Conservation (phyloP, 2,888 invertebrate genomes). For the Oxytorus armatus region DNA sequence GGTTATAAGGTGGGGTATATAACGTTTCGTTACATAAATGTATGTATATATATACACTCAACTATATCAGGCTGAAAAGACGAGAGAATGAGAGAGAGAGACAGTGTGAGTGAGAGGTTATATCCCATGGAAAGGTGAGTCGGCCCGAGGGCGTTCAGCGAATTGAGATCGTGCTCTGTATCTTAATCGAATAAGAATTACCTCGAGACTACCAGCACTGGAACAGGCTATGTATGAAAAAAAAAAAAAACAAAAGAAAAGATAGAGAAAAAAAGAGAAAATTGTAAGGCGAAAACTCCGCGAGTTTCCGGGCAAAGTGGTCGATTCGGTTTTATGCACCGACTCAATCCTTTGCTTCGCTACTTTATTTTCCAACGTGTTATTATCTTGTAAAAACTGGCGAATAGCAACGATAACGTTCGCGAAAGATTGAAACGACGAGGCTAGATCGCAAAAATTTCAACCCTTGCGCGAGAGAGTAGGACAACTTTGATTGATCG, state of each 20-base stretch:
- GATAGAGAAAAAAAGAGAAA: not conserved
- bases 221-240: not conserved
- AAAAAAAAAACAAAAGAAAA: conserved; percentile 3
- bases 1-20: not conserved
- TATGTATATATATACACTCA: conserved; percentile 18
- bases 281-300: conserved; percentile 33
- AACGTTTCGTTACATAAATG: conserved; percentile 9
- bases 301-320: conserved; percentile 21
- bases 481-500: conserved; percentile 1
- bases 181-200: conserved; percentile 78
- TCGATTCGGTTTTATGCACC: conserved; percentile 2
- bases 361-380: conserved; percentile 10
- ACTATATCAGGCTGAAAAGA: conserved; percentile 44
- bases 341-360: not conserved
- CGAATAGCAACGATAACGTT: conserved; percentile 29
- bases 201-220: conserved; percentile 24
- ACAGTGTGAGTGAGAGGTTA: conserved; percentile 41
- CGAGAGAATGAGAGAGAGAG: conserved; percentile 33
- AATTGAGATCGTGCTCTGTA: conserved; percentile 83
- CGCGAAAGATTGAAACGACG: conserved; percentile 19
- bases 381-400: conserved; percentile 34
- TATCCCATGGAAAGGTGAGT: conserved; percentile 71
- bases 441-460: conserved; percentile 13
- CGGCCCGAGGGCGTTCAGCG: conserved; percentile 77
- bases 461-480: conserved; percentile 13